Evolutionary conservation across 2,888 invertebrate genomes (phyloP).

Genomic region (Cylloceria caligata): DNA sequence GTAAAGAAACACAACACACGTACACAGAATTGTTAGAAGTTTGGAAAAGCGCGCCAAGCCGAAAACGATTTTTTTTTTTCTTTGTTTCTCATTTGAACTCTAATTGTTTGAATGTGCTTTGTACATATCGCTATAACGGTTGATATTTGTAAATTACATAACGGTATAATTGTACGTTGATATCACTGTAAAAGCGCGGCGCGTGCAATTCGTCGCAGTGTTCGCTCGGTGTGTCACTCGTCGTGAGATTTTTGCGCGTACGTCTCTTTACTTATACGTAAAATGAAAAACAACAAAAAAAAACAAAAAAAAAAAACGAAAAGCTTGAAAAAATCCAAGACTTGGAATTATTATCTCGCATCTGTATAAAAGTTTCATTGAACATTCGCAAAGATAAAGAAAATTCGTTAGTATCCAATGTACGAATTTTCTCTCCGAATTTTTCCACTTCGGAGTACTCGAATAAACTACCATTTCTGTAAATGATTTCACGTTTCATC

Average conservation of each 20-base stretch:
- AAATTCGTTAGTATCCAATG: slow-evolving; percentile 36
- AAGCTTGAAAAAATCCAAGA: no score
- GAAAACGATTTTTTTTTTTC: slow-evolving; percentile 43
- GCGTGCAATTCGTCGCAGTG: slow-evolving; percentile 39
- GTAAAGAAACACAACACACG: neutral
- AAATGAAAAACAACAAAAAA: slow-evolving; percentile 5
- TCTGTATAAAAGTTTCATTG: slow-evolving; percentile 64
- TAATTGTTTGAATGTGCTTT: slow-evolving; percentile 72
- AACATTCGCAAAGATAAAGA: slow-evolving; percentile 53
- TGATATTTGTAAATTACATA: slow-evolving; percentile 68
- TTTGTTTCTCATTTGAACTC: slow-evolving; percentile 63
- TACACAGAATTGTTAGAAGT: slow-evolving; percentile 27
- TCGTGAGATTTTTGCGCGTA: slow-evolving; percentile 5
- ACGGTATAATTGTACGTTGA: slow-evolving; percentile 43
- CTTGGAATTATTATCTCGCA: slow-evolving; percentile 54
- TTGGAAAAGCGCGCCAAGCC: slow-evolving; percentile 35
- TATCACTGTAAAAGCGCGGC: slow-evolving; percentile 33
- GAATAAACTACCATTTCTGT: slow-evolving; percentile 60
- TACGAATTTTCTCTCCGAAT: slow-evolving; percentile 27
- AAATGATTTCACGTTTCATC: slow-evolving; percentile 67
- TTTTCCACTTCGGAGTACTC: slow-evolving; percentile 33
- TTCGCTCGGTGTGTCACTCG: slow-evolving; percentile 23
- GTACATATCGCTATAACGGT: slow-evolving; percentile 69
- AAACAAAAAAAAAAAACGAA: no score
- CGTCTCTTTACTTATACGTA: slow-evolving; percentile 17